These are phyloP conservation scores for Nipponia nippon DNA, from an alignment of 2,113 vertebrate species.

Conservation along the genomic window DNA sequence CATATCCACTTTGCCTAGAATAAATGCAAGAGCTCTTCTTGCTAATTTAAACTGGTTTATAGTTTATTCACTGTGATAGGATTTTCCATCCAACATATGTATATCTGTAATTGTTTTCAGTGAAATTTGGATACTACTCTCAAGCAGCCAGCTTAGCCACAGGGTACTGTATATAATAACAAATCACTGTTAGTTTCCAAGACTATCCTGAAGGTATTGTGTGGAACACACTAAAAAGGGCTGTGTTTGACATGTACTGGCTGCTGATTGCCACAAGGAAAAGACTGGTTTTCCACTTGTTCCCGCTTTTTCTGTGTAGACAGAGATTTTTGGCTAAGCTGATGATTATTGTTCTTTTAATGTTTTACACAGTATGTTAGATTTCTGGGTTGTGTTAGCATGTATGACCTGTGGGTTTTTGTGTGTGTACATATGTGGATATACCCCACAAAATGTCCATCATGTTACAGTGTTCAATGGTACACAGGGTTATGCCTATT, in stretches of 20 bases:
- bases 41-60: not conserved
- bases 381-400: not conserved
- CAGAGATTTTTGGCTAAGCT: not conserved
- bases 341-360: not conserved
- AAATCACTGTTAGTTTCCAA: not conserved
- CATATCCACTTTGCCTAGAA: not conserved
- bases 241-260: not conserved
- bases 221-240: not conserved
- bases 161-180: not conserved
- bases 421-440: not conserved
- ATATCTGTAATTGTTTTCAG: not conserved
- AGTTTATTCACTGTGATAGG: not conserved
- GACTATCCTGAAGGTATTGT: not conserved
- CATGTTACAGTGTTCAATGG: not conserved
- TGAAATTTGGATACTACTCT: not conserved
- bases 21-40: not conserved
- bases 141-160: not conserved
- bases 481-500: not conserved
- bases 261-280: not conserved
- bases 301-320: not conserved
- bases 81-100: not conserved
- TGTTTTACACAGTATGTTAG: not conserved
- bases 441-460: not conserved
- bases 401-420: not conserved
- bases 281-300: not conserved